Conservation (phyloP, 2,113 vertebrate genomes). For the Elgaria multicarinata region DNA sequence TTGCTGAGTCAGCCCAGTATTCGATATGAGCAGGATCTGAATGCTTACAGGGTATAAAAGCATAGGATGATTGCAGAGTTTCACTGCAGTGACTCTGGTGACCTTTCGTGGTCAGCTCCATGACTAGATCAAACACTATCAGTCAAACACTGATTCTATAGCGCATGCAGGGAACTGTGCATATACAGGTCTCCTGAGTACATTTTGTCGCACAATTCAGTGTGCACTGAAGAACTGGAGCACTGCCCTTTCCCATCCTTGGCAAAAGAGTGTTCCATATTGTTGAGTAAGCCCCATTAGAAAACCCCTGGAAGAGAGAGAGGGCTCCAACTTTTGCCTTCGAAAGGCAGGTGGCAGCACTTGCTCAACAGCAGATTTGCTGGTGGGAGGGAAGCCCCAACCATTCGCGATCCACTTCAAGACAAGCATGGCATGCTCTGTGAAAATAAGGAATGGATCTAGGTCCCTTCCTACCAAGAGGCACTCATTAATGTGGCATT, state of each 20-base stretch:
- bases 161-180: background rate
- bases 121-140: background rate
- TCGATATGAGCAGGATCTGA: background rate
- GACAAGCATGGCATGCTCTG: background rate
- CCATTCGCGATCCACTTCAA: background rate
- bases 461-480: background rate
- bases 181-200: background rate
- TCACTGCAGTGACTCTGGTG: too few relatives aligned
- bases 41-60: background rate
- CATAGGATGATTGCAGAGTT: background rate
- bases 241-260: background rate
- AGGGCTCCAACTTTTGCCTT: background rate
- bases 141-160: background rate
- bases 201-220: background rate
- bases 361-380: background rate
- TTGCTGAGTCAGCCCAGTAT: background rate
- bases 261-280: background rate
- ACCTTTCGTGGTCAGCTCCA: background rate
- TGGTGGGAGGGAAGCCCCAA: background rate
- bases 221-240: background rate
- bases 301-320: background rate
- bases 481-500: background rate
- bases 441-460: background rate
- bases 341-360: background rate
- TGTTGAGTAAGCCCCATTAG: background rate